Conservation (phyloP, 2,888 invertebrate genomes). For the Drosophila barbarae region DNA sequence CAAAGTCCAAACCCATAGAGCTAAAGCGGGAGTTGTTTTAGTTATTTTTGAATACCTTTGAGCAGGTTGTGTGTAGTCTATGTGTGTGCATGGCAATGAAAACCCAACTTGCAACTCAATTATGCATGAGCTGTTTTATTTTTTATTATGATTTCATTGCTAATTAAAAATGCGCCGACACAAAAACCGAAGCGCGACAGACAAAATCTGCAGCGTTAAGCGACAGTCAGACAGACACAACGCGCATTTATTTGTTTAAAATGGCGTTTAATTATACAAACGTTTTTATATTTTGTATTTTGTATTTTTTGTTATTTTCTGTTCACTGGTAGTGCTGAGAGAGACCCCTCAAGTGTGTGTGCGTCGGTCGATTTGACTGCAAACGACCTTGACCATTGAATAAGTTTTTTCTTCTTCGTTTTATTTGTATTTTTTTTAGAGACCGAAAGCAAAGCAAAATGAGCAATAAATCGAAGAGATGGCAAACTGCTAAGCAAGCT, state of each 20-base stretch:
- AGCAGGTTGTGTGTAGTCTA: constrained; percentile 20
- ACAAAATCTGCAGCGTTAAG: constrained; percentile 22
- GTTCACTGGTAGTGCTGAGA: constrained; percentile 24
- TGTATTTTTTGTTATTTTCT: constrained; percentile 19
- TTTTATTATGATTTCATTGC: constrained; percentile 64
- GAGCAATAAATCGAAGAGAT: constrained; percentile 66
- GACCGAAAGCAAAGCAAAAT: constrained; percentile 63
- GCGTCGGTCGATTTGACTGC: constrained; percentile 56
- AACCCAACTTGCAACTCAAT: constrained; percentile 56
- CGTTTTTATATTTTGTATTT: constrained; percentile 41
- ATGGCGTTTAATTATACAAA: constrained; percentile 66
- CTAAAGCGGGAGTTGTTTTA: constrained; percentile 3
- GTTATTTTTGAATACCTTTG: constrained; percentile 17
- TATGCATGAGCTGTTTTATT: constrained; percentile 56
- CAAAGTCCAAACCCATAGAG: not conserved
- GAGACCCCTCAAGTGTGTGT: constrained; percentile 31
- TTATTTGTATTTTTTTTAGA: constrained; percentile 8
- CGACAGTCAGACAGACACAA: constrained; percentile 30
- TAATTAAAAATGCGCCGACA: constrained; percentile 69
- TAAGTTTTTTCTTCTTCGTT: constrained; percentile 38
- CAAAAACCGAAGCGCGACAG: constrained; percentile 29
- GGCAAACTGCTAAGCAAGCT: constrained; percentile 49
- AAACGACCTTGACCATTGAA: constrained; percentile 76
- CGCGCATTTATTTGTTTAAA: constrained; percentile 65
- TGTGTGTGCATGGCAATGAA: constrained; percentile 45